Evolutionary conservation across 1,140 invertebrate species (phyloP).

Genomic region (Caerostris extrusa): DNA sequence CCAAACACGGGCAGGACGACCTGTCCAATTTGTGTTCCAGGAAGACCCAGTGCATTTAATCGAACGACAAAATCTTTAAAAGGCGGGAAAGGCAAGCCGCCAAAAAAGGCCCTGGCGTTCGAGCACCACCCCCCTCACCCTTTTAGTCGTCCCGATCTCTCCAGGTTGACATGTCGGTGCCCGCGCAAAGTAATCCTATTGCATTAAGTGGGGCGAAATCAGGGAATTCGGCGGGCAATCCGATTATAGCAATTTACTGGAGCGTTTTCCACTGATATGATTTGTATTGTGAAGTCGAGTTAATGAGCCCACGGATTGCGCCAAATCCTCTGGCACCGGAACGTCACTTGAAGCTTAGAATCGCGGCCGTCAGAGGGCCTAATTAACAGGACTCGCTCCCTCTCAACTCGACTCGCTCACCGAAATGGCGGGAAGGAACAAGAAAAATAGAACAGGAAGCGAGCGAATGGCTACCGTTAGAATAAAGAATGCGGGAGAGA

Average conservation of each 20-base stretch:
- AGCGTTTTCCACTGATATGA: constrained; percentile 77
- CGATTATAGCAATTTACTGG: constrained; percentile 77
- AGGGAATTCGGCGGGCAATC: constrained; percentile 73
- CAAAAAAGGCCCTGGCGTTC: constrained; percentile 5
- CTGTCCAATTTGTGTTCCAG: constrained; percentile 46
- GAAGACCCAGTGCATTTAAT: constrained; percentile 53
- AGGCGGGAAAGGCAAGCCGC: constrained; percentile 37
- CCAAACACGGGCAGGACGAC: not conserved
- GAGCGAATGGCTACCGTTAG: not conserved
- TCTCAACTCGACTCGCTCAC: constrained; percentile 24
- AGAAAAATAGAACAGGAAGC: not conserved
- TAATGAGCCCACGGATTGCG: constrained; percentile 77
- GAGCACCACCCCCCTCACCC: constrained; percentile 5
- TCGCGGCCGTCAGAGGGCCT: constrained; percentile 75
- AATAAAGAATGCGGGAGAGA: not conserved
- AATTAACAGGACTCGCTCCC: constrained; percentile 69
- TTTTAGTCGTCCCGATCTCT: constrained; percentile 21
- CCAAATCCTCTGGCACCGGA: constrained; percentile 73
- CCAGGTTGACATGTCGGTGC: constrained; percentile 68
- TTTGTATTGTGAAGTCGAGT: constrained; percentile 77
- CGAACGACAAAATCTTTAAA: constrained; percentile 74
- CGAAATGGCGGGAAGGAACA: not conserved
- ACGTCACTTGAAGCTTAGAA: constrained; percentile 56
- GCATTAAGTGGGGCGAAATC: constrained; percentile 77
- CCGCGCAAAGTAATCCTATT: constrained; percentile 78